Evolutionary conservation across 1,140 invertebrate species (phyloP), one percentile per base, ranked within the genome.

Genomic region (Hyles euphorbiae): DNA sequence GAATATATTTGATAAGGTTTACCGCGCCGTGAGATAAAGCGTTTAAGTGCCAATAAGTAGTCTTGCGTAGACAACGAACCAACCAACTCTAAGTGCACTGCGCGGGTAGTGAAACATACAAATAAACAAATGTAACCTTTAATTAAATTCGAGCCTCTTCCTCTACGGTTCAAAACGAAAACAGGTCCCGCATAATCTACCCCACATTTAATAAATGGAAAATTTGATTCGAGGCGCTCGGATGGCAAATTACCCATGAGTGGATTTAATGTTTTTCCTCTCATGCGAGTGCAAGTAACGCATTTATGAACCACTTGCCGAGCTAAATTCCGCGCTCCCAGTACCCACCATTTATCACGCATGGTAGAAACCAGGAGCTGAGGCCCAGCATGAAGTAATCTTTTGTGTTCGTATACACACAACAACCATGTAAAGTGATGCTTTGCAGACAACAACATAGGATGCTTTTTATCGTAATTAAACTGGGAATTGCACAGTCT

Each of bases 21-120:
- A 32, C 76, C 78, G 60, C 81, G 55, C 32, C 71, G 11, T 3
- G 65, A 11, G 8, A 65, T 66, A 61, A 90, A 88, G 47, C 83
- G 32, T 22, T 73, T 61, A 3, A 88, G 57, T 9, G 74, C 68
- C 48, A 69, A 66, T 3, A 87, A 47, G 63, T 88, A 86, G 3
- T 53, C 48, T 22, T 70, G 63, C 5, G 65, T 65, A 0, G 62
- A 62, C 10, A 68, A 43, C 32, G 67, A 49, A 10, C 46, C 44
- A 0, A 68, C 62, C 1, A 71, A 9, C 32, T 80, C 74, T 6
- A 80, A 47, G 48, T 81, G 72, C 11, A 78, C 49, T 3, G 74
- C 69, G n/a, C 67, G 46, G 6, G 46, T 47, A n/a, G 7, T 9
- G 10, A 47, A 47, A 55, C 40, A 55, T 12, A 55, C 11, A 55